These are phyloP conservation scores for Caenorhabditis sp. DNA, from an alignment of 2,888 invertebrate species.

Conservation along the genomic window DNA sequence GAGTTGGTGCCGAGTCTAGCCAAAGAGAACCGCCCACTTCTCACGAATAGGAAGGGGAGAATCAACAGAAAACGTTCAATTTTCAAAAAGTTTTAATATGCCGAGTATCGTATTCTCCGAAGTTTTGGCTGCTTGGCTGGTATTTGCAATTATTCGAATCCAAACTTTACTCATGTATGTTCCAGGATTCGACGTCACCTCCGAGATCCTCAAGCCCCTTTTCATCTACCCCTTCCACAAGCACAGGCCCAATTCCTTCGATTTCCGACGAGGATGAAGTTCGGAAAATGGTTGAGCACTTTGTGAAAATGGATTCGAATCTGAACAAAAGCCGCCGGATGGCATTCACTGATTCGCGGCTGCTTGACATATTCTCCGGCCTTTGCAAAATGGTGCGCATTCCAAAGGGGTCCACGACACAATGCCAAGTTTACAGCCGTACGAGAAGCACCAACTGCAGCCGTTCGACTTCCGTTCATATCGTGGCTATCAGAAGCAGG, in stretches of 20 bases:
- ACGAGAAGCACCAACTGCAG: constrained; percentile 44
- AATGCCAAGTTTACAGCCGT: constrained; percentile 32
- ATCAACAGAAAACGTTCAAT: not conserved
- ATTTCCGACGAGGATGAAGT: constrained; percentile 18
- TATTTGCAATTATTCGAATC: not conserved
- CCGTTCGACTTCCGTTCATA: constrained; percentile 53
- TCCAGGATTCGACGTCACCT: constrained; percentile 1
- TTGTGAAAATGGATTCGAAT: constrained; percentile 55
- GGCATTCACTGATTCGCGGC: constrained; percentile 40
- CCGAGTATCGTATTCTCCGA: constrained; percentile 12
- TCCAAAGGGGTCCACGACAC: not conserved
- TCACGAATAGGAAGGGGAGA: not conserved
- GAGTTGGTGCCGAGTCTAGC: constrained; percentile 7
- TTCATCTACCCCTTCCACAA: constrained; percentile 10
- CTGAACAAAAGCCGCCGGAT: constrained; percentile 51
- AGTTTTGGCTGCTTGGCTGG: not conserved
- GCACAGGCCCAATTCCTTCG: constrained; percentile 2
- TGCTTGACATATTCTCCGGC: constrained; percentile 44
- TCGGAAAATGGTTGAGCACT: constrained; percentile 32
- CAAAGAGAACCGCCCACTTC: not conserved
- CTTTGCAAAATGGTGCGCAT: constrained; percentile 46
- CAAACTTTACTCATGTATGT: not conserved
- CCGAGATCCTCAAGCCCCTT: not conserved
- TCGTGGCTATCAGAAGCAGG: constrained; percentile 51
- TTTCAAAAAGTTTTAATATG: constrained; percentile 1